Evolutionary conservation across 2,113 vertebrate species (phyloP).

Genomic region (Vanacampus margaritifer): DNA sequence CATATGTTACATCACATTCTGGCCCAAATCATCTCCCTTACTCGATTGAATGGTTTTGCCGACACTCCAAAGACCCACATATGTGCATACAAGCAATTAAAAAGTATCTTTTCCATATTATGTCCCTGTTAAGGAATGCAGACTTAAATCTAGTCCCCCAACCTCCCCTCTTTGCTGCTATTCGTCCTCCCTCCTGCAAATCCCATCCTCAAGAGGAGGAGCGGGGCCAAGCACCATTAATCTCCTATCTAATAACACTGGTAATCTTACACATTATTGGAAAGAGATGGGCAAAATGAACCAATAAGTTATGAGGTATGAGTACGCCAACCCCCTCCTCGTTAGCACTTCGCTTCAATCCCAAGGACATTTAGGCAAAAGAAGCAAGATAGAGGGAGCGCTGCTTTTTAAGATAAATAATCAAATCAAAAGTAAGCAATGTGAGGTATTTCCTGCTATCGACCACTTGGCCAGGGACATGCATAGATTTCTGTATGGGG

Average conservation of each 20-base stretch:
- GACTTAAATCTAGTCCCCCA: conserved; percentile 6
- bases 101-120: not conserved
- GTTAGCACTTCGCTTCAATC: conserved; percentile 35
- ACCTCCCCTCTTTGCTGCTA: conserved; percentile 19
- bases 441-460: conserved; percentile 76
- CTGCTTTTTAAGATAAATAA: conserved; percentile 35
- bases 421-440: conserved; percentile 57
- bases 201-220: conserved; percentile 55
- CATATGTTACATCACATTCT: too few relatives aligned
- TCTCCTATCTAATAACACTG: conserved; percentile 71
- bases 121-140: not conserved
- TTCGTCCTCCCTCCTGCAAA: conserved; percentile 53
- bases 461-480: conserved; percentile 70
- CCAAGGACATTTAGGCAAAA: conserved; percentile 66
- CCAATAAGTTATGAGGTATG: conserved; percentile 72
- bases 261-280: conserved; percentile 74
- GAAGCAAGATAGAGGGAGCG: conserved; percentile 31
- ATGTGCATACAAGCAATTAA: not conserved
- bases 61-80: not conserved
- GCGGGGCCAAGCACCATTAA: conserved; percentile 69
- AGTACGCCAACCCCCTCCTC: conserved; percentile 49
- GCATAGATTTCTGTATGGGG: conserved; percentile 76
- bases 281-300: conserved; percentile 70
- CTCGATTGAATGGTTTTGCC: not conserved
- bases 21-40: not conserved